Conservation (phyloP, 2,797 vertebrate species). For the Eurystomus glaucurus region DNA sequence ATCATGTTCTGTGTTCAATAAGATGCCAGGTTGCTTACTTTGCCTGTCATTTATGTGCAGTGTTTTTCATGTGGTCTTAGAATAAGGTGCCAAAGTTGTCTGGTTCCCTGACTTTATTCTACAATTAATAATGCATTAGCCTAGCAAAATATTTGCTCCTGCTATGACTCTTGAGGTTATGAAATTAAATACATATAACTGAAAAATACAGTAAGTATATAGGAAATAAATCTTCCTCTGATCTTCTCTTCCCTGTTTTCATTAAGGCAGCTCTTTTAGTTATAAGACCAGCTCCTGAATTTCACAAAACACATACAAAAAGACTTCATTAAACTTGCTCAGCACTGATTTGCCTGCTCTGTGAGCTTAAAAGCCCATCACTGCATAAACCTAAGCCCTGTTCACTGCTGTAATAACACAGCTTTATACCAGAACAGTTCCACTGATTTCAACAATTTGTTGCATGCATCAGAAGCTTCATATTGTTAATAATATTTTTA, state of each 20-base stretch:
- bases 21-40: constrained; percentile 55
- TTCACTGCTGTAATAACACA: not conserved
- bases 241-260: not conserved
- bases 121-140: constrained; percentile 58
- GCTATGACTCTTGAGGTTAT: constrained; percentile 31
- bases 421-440: not conserved
- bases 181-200: constrained; percentile 53
- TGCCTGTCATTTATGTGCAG: constrained; percentile 43
- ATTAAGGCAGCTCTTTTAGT: not conserved
- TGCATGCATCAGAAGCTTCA: not conserved
- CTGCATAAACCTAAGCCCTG: not conserved
- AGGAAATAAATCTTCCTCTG: not conserved
- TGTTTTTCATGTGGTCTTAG: constrained; percentile 39
- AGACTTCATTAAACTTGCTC: not conserved
- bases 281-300: not conserved
- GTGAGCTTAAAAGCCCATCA: not conserved
- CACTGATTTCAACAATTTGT: not conserved
- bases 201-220: not conserved
- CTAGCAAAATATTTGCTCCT: constrained; percentile 65
- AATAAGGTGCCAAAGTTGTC: constrained; percentile 61
- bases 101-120: constrained; percentile 47
- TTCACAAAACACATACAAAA: not conserved
- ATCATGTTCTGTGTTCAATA: constrained; percentile 56
- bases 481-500: not conserved
- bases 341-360: not conserved